Conservation (phyloP, 2,113 vertebrate genomes). For the Percopsis transmontana region DNA sequence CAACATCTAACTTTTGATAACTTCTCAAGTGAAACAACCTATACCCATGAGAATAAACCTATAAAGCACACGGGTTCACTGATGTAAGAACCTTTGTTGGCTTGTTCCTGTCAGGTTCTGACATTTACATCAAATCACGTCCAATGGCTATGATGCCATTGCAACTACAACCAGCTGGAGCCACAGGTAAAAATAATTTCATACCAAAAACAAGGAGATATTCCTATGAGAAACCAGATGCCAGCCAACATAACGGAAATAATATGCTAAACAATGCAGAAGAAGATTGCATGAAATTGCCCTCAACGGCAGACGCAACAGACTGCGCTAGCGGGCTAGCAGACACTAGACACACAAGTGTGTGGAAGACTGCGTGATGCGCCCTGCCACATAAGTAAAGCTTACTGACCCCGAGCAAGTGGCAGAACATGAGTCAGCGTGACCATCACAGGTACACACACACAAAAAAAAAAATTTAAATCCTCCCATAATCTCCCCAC, state of each 20-base stretch:
- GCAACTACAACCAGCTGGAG: slow-evolving; percentile 16
- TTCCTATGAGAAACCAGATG: neutral
- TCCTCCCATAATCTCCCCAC: slow-evolving; percentile 19
- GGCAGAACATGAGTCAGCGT: slow-evolving; percentile 55
- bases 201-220: neutral
- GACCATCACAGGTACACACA: slow-evolving; percentile 40
- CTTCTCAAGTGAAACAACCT: slow-evolving; percentile 11
- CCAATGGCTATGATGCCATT: slow-evolving; percentile 17
- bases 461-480: slow-evolving; percentile 24
- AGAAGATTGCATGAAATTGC: neutral
- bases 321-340: too few relatives aligned
- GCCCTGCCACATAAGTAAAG: slow-evolving; percentile 44
- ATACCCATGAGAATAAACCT: neutral
- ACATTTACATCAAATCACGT: slow-evolving; percentile 5
- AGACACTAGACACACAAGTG: too few relatives aligned
- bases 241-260: neutral
- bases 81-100: neutral
- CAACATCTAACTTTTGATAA: neutral
- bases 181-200: neutral
- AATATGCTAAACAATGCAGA: neutral
- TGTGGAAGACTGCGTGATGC: neutral
- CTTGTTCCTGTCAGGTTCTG: slow-evolving; percentile 22
- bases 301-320: slow-evolving; percentile 25
- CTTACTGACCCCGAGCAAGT: slow-evolving; percentile 36
- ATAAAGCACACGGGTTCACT: slow-evolving; percentile 1